Evolutionary conservation across 2,113 vertebrate species (phyloP).

Genomic region (Zingel zingel): DNA sequence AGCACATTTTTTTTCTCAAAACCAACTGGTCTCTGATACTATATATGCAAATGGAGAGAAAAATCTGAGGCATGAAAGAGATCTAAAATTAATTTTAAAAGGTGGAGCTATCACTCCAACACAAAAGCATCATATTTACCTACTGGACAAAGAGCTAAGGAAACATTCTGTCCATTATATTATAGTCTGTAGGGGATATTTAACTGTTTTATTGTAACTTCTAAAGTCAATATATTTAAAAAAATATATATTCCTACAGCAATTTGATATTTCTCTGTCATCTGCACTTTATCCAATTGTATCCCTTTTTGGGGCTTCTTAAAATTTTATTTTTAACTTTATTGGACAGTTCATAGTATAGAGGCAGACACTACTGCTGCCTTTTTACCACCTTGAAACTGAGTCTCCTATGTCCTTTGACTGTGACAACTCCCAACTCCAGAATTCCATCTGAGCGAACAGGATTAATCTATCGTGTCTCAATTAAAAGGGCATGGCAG

Average conservation of each 20-base stretch:
- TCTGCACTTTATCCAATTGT: no score
- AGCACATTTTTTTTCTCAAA: background rate
- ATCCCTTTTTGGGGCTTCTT: no score
- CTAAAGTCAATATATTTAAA: no score
- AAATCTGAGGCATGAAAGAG: background rate
- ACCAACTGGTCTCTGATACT: background rate
- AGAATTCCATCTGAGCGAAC: slow-evolving; percentile 11
- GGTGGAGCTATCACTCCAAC: background rate
- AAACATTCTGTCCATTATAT: background rate
- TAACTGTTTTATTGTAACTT: no score
- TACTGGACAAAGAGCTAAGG: background rate
- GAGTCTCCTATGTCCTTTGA: background rate
- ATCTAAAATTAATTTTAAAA: background rate
- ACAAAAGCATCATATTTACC: background rate
- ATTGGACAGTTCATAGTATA: no score
- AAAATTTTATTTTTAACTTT: no score
- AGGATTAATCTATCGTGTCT: slow-evolving; percentile 5
- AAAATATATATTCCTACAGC: background rate
- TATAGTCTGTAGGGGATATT: background rate
- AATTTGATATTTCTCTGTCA: no score
- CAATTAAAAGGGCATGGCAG: slow-evolving; percentile 6
- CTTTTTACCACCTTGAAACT: background rate
- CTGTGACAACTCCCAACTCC: background rate
- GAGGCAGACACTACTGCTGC: background rate
- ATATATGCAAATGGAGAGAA: background rate